Evolutionary conservation across 2,113 vertebrate species (phyloP).

Genomic region (Indicator maculatus): DNA sequence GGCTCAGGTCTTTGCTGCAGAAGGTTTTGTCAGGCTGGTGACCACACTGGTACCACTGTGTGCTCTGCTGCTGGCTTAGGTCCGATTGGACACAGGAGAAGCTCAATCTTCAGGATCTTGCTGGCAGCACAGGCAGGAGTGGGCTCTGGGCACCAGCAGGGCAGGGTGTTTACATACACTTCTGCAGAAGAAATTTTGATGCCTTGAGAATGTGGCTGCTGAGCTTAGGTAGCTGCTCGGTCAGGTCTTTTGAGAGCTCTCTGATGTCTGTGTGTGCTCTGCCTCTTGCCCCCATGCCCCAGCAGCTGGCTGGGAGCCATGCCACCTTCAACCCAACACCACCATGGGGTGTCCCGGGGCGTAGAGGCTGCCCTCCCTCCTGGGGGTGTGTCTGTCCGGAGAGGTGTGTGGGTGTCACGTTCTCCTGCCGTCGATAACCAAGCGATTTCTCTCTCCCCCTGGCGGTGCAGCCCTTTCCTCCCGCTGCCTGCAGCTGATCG

Average conservation of each 20-base stretch:
- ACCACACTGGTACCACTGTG: rapidly evolving
- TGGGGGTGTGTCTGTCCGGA: too few relatives aligned
- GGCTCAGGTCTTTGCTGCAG: not conserved
- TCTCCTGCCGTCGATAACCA: not conserved
- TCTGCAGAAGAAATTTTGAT: not conserved
- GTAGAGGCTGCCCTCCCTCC: too few relatives aligned
- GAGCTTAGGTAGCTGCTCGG: not conserved
- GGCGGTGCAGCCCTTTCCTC: conserved; percentile 86
- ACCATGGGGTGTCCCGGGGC: not conserved
- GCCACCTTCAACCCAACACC: too few relatives aligned
- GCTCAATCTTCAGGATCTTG: not conserved
- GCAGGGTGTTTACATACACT: not conserved
- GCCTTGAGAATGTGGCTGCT: not conserved
- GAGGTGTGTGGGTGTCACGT: not conserved
- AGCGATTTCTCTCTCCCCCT: not conserved
- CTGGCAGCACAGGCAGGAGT: not conserved
- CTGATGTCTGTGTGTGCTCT: not conserved
- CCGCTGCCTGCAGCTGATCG: conserved; percentile 95
- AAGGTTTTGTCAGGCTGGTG: not conserved
- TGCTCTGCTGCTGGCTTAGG: not conserved
- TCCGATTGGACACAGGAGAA: not conserved
- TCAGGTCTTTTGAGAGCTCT: not conserved
- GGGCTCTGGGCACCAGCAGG: not conserved
- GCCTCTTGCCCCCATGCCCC: not conserved
- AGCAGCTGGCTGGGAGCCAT: not conserved